Conservation (phyloP, 1,140 invertebrate species). For the Pogonomyrmex californicus region DNA sequence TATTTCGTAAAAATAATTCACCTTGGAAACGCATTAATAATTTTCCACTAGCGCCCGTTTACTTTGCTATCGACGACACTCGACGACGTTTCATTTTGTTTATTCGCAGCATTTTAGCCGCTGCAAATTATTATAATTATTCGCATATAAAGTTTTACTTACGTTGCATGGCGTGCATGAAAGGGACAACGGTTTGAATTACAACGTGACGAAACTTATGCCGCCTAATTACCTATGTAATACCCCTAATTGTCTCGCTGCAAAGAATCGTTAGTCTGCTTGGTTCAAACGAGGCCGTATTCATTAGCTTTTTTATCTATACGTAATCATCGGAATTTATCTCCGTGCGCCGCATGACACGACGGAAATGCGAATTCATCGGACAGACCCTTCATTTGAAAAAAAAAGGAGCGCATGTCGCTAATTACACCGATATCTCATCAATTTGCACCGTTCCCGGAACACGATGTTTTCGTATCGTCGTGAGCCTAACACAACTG, state of each 20-base stretch:
- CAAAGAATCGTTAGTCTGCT: conserved; percentile 59
- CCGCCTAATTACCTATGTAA: conserved; percentile 60
- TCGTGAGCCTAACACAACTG: neutral
- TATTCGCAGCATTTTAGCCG: neutral
- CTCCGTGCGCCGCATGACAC: neutral
- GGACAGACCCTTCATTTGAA: neutral
- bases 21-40: conserved; percentile 3
- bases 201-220: conserved; percentile 44
- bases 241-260: conserved; percentile 69
- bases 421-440: conserved; percentile 38
- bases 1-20: conserved; percentile 36
- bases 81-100: neutral
- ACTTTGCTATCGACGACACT: neutral
- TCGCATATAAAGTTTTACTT: neutral
- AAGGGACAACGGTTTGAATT: conserved; percentile 15
- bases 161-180: neutral
- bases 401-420: neutral
- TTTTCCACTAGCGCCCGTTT: neutral
- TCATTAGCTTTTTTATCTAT: conserved; percentile 62
- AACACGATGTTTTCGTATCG: neutral
- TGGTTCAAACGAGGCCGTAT: conserved; percentile 47
- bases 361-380: conserved; percentile 50
- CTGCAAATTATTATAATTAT: neutral
- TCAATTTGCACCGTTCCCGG: conserved; percentile 14
- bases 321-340: conserved; percentile 60